These are phyloP conservation scores for Forbesichthys agassizii DNA, from an alignment of 2,113 vertebrate genomes.

Conservation along the genomic window DNA sequence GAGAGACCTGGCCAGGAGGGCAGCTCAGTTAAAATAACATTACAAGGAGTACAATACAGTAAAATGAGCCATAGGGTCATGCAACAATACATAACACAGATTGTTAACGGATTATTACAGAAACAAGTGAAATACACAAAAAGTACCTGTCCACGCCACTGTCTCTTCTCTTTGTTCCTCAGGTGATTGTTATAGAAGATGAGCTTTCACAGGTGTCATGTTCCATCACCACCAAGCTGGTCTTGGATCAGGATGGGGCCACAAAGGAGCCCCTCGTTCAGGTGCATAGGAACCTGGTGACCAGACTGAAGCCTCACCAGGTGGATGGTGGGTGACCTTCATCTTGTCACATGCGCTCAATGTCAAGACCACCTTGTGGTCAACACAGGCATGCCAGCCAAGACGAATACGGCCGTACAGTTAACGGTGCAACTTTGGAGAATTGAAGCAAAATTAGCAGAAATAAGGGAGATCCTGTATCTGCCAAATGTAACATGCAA, in stretches of 20 bases:
- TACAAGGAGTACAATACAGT: too few relatives aligned
- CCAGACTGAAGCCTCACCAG: slow-evolving; percentile 92
- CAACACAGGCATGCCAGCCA: not conserved
- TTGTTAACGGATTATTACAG: too few relatives aligned
- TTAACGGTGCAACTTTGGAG: not conserved
- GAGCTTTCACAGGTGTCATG: slow-evolving; percentile 81
- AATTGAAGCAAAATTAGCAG: too few relatives aligned
- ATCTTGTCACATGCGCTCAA: not conserved
- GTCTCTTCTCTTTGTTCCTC: not conserved
- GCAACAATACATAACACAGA: too few relatives aligned
- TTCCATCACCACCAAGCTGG: slow-evolving; percentile 90
- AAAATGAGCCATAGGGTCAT: too few relatives aligned
- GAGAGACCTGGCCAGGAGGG: too few relatives aligned
- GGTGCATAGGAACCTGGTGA: slow-evolving; percentile 90
- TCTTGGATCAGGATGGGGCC: slow-evolving; percentile 92
- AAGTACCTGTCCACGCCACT: too few relatives aligned
- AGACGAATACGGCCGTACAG: not conserved
- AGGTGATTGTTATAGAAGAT: slow-evolving; percentile 87
- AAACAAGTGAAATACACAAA: too few relatives aligned
- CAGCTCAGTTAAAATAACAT: too few relatives aligned
- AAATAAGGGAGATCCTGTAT: too few relatives aligned
- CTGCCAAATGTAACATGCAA: too few relatives aligned
- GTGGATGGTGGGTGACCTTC: slow-evolving; percentile 67
- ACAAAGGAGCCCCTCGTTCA: slow-evolving; percentile 90
- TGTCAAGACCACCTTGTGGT: not conserved